These are phyloP conservation scores for Odontophorus gujanensis DNA, from an alignment of 2,113 vertebrate species.

Conservation along the genomic window DNA sequence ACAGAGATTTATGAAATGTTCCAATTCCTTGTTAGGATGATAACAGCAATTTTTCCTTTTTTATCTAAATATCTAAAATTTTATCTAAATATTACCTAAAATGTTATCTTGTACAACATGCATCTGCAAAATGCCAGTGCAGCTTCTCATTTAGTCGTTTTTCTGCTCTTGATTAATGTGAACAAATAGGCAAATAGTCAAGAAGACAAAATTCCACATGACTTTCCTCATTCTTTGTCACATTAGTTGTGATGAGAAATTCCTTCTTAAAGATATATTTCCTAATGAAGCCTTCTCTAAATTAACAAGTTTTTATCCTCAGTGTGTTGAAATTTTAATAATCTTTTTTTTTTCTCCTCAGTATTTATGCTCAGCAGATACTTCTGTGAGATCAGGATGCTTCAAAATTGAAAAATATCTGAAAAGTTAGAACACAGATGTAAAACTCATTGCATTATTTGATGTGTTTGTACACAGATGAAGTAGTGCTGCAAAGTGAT, in stretches of 20 bases:
- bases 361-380: background rate
- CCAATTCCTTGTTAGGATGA: background rate
- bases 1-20: background rate
- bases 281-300: background rate
- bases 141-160: background rate
- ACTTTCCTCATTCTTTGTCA: accelerated
- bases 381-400: background rate
- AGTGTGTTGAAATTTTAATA: background rate
- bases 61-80: background rate
- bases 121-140: background rate
- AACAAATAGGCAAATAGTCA: background rate
- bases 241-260: background rate
- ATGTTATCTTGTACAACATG: background rate
- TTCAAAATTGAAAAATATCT: background rate
- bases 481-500: background rate
- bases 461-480: accelerated
- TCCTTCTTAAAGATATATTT: background rate
- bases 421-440: background rate
- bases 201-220: background rate
- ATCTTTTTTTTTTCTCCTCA: background rate
- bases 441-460: background rate
- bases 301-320: background rate
- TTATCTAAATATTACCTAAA: background rate
- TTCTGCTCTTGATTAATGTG: background rate
- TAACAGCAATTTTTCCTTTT: background rate